Evolutionary conservation across 2,888 invertebrate genomes (phyloP).

Genomic region (Oxystoma pomonae): DNA sequence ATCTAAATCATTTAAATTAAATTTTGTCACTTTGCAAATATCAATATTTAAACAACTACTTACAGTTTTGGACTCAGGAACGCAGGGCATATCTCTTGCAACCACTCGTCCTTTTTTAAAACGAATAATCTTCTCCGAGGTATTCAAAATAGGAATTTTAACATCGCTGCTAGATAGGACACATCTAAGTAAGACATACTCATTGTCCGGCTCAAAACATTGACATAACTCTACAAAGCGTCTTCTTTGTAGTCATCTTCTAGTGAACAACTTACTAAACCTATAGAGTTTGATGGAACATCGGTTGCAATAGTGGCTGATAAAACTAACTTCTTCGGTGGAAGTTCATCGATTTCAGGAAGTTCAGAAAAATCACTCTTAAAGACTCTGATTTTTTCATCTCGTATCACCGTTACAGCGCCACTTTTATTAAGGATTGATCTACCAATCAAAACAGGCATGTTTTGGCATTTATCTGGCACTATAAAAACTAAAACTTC

Average conservation of each 20-base stretch:
- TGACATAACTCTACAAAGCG: not conserved
- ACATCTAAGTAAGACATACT: not conserved
- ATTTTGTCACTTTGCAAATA: too few relatives aligned
- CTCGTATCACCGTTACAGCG: slow-evolving; percentile 7
- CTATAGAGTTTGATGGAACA: not conserved
- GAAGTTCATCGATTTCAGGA: slow-evolving; percentile 8
- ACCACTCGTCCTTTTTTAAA: not conserved
- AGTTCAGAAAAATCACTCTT: slow-evolving; percentile 6
- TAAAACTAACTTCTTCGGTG: not conserved
- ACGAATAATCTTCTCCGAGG: not conserved
- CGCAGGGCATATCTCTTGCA: not conserved
- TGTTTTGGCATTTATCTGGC: slow-evolving; percentile 5
- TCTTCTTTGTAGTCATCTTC: not conserved
- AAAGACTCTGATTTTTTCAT: slow-evolving; percentile 6
- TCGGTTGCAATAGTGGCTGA: not conserved
- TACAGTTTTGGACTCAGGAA: not conserved
- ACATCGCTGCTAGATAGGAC: not conserved
- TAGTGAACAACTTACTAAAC: not conserved
- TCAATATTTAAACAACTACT: too few relatives aligned
- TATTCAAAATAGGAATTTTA: not conserved
- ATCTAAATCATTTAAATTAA: too few relatives aligned
- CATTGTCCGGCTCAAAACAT: not conserved
- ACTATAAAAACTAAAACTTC: slow-evolving; percentile 7
- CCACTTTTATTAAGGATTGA: slow-evolving; percentile 5
- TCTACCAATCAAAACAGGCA: slow-evolving; percentile 8